Evolutionary conservation across 1,140 invertebrate genomes (phyloP).

Genomic region (Leptinotarsa lineolata): DNA sequence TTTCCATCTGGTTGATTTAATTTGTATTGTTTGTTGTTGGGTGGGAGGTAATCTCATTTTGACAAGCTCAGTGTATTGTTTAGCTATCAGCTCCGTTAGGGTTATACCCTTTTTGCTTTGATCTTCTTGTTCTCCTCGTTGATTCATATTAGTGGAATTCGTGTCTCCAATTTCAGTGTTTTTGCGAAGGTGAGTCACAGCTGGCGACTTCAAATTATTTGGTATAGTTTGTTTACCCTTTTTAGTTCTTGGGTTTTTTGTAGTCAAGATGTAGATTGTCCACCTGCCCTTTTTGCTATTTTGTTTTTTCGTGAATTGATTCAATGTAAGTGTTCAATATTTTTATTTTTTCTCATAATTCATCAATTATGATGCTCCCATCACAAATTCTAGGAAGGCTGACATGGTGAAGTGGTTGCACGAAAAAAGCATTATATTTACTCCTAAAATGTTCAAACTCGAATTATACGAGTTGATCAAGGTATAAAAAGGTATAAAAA

Average conservation of each 20-base stretch:
- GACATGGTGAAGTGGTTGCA: no score
- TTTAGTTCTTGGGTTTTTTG: not conserved
- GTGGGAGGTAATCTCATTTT: conserved; percentile 10
- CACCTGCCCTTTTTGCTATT: conserved; percentile 15
- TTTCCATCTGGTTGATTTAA: not conserved
- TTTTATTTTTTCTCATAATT: conserved; percentile 1
- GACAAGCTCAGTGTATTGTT: conserved; percentile 12
- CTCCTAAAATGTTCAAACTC: no score
- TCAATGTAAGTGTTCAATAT: not conserved
- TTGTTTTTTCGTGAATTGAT: conserved; percentile 4
- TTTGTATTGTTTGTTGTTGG: not conserved
- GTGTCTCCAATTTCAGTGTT: not conserved
- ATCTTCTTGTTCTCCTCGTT: conserved; percentile 6
- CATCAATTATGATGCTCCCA: not conserved
- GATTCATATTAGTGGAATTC: not conserved
- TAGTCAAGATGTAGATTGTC: not conserved
- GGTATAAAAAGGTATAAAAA: no score
- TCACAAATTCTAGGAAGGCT: no score
- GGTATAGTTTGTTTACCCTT: not conserved
- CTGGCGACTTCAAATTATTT: conserved; percentile 12
- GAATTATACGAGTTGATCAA: no score
- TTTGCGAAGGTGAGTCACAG: conserved; percentile 12
- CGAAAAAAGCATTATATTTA: no score
- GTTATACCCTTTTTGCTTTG: conserved; percentile 15
- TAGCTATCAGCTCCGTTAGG: conserved; percentile 3